Evolutionary conservation across 2,113 vertebrate species (phyloP).

Genomic region (Ameiurus melas): DNA sequence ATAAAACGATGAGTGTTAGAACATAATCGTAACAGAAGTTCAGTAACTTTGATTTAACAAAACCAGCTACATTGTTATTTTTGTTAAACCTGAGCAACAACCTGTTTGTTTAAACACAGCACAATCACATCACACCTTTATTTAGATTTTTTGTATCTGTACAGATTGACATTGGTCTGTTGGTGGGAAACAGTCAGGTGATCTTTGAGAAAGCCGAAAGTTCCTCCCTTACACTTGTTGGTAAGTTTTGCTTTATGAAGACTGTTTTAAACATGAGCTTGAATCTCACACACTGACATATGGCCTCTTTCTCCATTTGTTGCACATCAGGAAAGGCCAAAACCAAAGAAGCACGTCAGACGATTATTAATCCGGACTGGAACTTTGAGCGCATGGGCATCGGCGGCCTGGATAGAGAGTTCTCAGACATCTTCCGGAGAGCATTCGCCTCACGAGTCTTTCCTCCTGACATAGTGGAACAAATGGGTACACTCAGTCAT

Average conservation of each 20-base stretch:
- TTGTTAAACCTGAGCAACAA: neutral
- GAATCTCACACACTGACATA: neutral
- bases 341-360: constrained; percentile 93
- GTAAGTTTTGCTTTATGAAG: constrained; percentile 69
- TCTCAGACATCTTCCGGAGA: constrained; percentile 94
- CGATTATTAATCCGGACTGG: constrained; percentile 98
- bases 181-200: constrained; percentile 97
- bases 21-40: too few species aligned
- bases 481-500: constrained; percentile 83
- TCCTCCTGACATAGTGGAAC: constrained; percentile 96
- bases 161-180: constrained; percentile 90
- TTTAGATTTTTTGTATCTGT: neutral
- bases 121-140: neutral
- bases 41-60: neutral
- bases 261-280: neutral
- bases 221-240: constrained; percentile 91
- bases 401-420: constrained; percentile 94
- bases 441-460: constrained; percentile 97
- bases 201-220: constrained; percentile 96
- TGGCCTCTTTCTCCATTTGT: neutral
- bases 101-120: neutral
- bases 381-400: constrained; percentile 99
- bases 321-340: constrained; percentile 86
- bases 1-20: too few species aligned
- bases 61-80: neutral